phyloP scores from a whole-genome alignment of 2,888 invertebrate genomes.

The Ligdia adustata region DNA sequence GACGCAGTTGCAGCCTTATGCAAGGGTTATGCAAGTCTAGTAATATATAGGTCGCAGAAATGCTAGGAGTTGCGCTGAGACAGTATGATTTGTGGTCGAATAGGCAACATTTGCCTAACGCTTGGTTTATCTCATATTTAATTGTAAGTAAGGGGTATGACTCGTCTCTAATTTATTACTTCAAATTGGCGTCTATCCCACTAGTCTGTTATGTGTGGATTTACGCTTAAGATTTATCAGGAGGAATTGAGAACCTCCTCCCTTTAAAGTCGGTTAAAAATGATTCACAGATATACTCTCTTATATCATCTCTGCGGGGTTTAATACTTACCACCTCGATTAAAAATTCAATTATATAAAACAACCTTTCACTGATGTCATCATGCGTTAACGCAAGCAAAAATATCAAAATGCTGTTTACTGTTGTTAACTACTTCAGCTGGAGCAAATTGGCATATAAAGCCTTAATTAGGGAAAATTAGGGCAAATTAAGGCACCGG shows the following conservation, averaged over 20 bases:
- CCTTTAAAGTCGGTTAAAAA: no score
- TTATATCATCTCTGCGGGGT: not conserved
- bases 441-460: slow-evolving; percentile 11
- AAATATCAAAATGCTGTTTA: slow-evolving; percentile 14
- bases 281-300: no score
- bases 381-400: slow-evolving; percentile 20
- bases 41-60: slow-evolving; percentile 38
- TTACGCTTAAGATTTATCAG: no score
- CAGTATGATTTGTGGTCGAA: slow-evolving; percentile 22
- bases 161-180: no score
- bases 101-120: not conserved
- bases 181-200: no score
- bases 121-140: not conserved
- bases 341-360: slow-evolving; percentile 7
- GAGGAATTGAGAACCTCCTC: no score
- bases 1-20: slow-evolving; percentile 48
- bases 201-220: no score
- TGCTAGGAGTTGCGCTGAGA: slow-evolving; percentile 28
- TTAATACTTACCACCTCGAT: no score
- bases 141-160: no score
- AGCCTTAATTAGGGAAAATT: slow-evolving; percentile 28
- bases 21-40: slow-evolving; percentile 56
- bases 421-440: slow-evolving; percentile 7
- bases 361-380: slow-evolving; percentile 27
- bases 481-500: slow-evolving; percentile 25